Base-by-base conservation (phyloP, 2,888 invertebrate species). In the Cephonodes hylas region DNA sequence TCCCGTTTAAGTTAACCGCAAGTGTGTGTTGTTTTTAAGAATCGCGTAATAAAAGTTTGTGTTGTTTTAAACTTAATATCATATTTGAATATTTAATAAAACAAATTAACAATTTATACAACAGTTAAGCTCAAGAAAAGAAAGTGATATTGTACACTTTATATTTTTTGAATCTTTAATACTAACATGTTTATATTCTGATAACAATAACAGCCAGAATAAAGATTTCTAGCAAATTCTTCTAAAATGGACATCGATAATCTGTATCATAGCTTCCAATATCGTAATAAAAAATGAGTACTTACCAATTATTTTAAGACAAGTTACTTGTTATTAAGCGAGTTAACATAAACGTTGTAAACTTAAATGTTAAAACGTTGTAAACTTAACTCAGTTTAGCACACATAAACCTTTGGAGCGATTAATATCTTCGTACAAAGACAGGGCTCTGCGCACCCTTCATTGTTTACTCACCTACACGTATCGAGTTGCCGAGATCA, bases 401-500 rank as follows among this genome's bases (percentile, higher is more conserved):
- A 63, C 59, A 65, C 48, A 61, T 44, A 68, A 23, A 53, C 46
- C 31, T 27, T 31, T 45, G 31, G 15, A 59, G 42, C 63, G 48
- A 72, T 66, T 67, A 69, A 66, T 64, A 67, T 66, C 56, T 61
- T 58, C 63, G 63, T 62, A 72, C 18, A 68, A 68, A 64, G 61
- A 66, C 66, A 62, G 53, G 22, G 58, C 13, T 62, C 60, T 64
- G 58, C 62, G 61, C 64, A 58, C 18, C 60, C 58, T 65, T 56
- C 44, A 71, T 77, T 82, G 80, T 80, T 74, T 76, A 78, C 75
- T 64, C 67, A 67, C 68, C 68, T 71, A 57, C 69, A 70, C 67
- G 72, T 67, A 62, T 56, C 57, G 60, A 64, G 59, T 64, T 67
- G 64, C 60, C 63, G 68, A 84, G 85, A 88, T 88, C 86, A 88